Base-by-base conservation (phyloP, 1,140 invertebrate genomes). In the Nasonia longicornis region DNA sequence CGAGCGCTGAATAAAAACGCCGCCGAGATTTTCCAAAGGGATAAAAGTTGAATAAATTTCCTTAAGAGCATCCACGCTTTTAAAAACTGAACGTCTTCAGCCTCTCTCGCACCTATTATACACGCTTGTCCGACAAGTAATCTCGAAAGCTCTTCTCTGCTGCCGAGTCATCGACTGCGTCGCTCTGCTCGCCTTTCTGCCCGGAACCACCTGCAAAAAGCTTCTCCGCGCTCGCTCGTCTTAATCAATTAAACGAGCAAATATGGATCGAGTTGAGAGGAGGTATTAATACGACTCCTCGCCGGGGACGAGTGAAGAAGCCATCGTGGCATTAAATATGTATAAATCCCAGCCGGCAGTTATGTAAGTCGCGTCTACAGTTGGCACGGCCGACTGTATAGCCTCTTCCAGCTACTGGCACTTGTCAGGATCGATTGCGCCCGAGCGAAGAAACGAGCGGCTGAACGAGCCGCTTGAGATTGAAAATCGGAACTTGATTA, bases 31-130 rank as follows among this genome's bases (percentile, higher is more conserved):
- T 76, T 81, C 73, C 74, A 16, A 58, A 64, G 52, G 67, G 80
- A 77, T 66, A 74, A 74, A 58, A 77, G 80, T 77, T 81, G 73
- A 81, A 81, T 81, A 81, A 76, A 81, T 81, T 81, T 76, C 45
- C 80, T 71, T 71, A 64, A 70, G 67, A 77, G 77, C 80, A 69
- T 70, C 73, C 52, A 26, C 67, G 52, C 80, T 67, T 72, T 81
- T 74, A 42, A 76, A 75, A 80, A 67, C 64, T 80, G 79, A 80
- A 58, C 63, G 58, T 74, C 78, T 38, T 64, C 6, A n/a, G 45
- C 2, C 78, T 12, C 70, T 1, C 12, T 26, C 52, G 48, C 48
- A 58, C 52, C 14, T 7, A 16, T 58, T 58, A 20, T n/a, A 16
- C 52, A 58, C 52, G 16, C 20, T 58, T 20, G 16, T n/a, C 52